Conservation (phyloP, 2,888 invertebrate genomes). For the Petrophora chlorosata region DNA sequence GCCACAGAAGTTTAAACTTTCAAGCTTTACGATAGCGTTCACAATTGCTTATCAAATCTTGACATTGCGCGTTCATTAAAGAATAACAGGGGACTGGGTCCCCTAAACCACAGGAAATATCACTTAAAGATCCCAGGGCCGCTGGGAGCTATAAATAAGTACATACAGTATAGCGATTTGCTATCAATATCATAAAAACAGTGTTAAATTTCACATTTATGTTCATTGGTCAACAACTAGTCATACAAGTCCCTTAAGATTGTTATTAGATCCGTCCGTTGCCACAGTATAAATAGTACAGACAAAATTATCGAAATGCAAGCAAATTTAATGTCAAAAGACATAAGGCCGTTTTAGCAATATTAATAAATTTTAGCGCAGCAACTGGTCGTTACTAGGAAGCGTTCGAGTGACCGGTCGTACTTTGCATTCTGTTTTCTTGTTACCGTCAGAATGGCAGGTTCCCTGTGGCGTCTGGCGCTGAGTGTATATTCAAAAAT, state of each 20-base stretch:
- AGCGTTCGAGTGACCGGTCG: too few species aligned
- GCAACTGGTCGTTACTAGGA: too few species aligned
- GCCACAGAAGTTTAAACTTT: too few species aligned
- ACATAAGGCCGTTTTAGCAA: not conserved
- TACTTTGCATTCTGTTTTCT: too few species aligned
- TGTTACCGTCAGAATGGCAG: too few species aligned
- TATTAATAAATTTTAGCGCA: too few species aligned
- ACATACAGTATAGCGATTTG: not conserved
- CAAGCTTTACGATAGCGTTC: too few species aligned
- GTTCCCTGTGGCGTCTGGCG: too few species aligned
- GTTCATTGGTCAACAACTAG: conserved; percentile 8
- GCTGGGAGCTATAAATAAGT: conserved; percentile 4
- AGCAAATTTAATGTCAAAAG: not conserved
- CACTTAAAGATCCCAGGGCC: conserved; percentile 10
- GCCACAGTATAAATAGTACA: not conserved
- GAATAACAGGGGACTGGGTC: conserved; percentile 5
- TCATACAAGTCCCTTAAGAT: not conserved
- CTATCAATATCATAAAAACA: not conserved
- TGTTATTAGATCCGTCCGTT: conserved; percentile 3
- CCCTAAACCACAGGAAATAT: conserved; percentile 19
- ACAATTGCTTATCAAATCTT: too few species aligned
- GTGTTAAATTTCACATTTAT: not conserved
- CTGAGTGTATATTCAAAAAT: too few species aligned
- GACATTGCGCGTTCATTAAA: not conserved
- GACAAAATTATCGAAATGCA: not conserved